Percentiles rank a stretch among this genome's conserved stretches.
Conservation (phyloP, 2,888 invertebrate species). For the Oxystoma pomonae region DNA sequence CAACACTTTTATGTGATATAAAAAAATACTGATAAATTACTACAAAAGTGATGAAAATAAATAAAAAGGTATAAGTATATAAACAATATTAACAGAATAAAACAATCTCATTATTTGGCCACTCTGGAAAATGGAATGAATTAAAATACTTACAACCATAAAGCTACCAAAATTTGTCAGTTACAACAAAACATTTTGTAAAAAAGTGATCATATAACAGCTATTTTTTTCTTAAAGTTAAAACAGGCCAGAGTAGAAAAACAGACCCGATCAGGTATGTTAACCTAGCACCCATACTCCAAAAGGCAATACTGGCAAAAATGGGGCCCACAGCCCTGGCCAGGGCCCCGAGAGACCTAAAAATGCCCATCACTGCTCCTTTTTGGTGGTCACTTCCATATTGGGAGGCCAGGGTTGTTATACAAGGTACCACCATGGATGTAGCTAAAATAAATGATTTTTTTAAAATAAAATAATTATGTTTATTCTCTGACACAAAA, state of each 20-base stretch:
- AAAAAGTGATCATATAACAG: too few relatives aligned
- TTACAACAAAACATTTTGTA: too few relatives aligned
- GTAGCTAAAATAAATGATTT: constrained; percentile 56
- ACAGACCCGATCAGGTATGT: constrained; percentile 81
- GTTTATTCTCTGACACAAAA: not conserved
- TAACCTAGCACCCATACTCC: constrained; percentile 80
- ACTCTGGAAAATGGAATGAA: too few relatives aligned
- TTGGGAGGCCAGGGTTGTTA: constrained; percentile 89
- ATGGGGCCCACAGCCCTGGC: constrained; percentile 91
- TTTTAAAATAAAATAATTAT: too few relatives aligned
- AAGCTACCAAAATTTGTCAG: too few relatives aligned
- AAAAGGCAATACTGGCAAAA: constrained; percentile 83
- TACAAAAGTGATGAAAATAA: too few relatives aligned
- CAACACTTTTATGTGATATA: too few relatives aligned
- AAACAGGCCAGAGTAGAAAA: constrained; percentile 70
- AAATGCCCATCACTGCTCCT: constrained; percentile 89
- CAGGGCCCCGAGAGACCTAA: constrained; percentile 90
- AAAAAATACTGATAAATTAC: too few relatives aligned
- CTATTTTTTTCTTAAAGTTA: constrained; percentile 47
- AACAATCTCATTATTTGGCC: too few relatives aligned
- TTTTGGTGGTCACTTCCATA: constrained; percentile 79
- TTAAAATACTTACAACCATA: too few relatives aligned
- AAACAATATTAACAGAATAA: too few relatives aligned
- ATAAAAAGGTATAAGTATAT: too few relatives aligned
- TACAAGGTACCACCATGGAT: constrained; percentile 91